Evolutionary conservation across 2,113 vertebrate species (phyloP), one percentile per base, ranked within the genome.

Genomic region (Labrus mixtus): DNA sequence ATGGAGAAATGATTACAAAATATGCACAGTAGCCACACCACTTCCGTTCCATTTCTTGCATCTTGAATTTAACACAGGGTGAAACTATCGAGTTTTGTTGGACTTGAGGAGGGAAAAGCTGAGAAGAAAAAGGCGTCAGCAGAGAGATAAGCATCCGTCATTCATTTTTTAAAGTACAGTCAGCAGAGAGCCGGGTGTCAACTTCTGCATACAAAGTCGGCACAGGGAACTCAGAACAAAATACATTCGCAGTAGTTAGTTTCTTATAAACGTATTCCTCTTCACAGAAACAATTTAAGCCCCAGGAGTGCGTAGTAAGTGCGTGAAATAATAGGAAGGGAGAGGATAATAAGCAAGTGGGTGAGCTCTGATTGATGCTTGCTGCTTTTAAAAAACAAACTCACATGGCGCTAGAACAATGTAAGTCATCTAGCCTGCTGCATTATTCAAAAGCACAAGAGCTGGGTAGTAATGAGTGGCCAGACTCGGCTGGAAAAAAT

Each of bases 281-380:
- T 20, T 55, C 37, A 51, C 37, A 6, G 41, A n/a, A 77, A 81
- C 75, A 65, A 68, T 16, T 39, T 46, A 22, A 65, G 37, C 70
- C 73, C 33, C 58, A 39, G 20, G n/a, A 73, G 37, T 69, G 13
- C 56, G 53, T 51, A 23, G 55, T 78, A 66, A 55, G 59, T 57
- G 64, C 1, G 51, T 64, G 15, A 37, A 63, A 73, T 64, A 69
- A 78, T 39, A 72, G 66, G 53, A 43, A 43, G 25, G 15, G 48
- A 56, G 64, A 67, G 25, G 77, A 68, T 66, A 63, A 62, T 73
- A 22, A 79, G 58, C 60, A 56, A 3, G 10, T 23, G 58, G 37
- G 55, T 66, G 50, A 62, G 56, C 10, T 48, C 39, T 73, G 55
- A 87, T 64, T 78, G 81, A 88, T 53, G 82, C 68, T 36, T 73